phyloP scores from a whole-genome alignment of 2,888 invertebrate species.

The Toxonevra muliebris region DNA sequence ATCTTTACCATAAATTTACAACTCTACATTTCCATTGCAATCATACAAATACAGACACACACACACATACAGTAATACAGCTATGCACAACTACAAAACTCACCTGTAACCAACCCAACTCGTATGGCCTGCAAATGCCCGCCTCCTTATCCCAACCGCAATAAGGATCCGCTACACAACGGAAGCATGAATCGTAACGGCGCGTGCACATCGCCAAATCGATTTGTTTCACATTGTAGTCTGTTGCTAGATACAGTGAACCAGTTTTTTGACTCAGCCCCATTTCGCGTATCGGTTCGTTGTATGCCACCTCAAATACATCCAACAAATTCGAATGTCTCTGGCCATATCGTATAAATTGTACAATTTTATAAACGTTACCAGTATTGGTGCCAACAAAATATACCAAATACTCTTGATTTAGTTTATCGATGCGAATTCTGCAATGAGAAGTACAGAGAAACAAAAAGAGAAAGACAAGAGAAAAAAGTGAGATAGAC shows the following conservation, averaged over 20 bases:
- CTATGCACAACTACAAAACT: constrained; percentile 28
- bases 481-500: background rate
- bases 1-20: background rate
- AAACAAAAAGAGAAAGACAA: background rate
- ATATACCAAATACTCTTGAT: constrained; percentile 83
- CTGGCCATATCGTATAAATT: constrained; percentile 84
- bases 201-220: constrained; percentile 89
- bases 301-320: constrained; percentile 89
- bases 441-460: constrained; percentile 44
- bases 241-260: constrained; percentile 89
- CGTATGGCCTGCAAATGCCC: constrained; percentile 86
- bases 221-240: constrained; percentile 87
- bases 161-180: constrained; percentile 94
- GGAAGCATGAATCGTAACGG: constrained; percentile 89
- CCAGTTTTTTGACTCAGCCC: constrained; percentile 87
- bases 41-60: constrained; percentile 18
- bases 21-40: background rate
- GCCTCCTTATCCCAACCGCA: constrained; percentile 96
- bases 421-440: constrained; percentile 65
- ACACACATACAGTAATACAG: constrained; percentile 18
- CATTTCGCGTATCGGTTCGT: constrained; percentile 88
- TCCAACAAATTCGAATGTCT: constrained; percentile 87
- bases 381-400: constrained; percentile 89
- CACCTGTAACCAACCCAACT: constrained; percentile 74
- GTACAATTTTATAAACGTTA: constrained; percentile 91